phyloP scores from a whole-genome alignment of 2,888 invertebrate genomes.

The Ophonus ardosiacus region DNA sequence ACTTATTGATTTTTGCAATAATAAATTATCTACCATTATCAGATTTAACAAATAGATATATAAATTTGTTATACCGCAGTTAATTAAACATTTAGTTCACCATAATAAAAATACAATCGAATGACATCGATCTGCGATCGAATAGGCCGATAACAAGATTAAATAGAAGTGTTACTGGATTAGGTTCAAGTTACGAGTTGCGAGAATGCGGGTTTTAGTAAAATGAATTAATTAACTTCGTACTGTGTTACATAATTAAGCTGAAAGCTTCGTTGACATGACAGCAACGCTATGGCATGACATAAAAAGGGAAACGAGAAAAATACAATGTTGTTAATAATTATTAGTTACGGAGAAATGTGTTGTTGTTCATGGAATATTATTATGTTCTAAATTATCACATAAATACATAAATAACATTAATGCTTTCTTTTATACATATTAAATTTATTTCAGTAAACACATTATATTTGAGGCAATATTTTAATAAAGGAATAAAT shows the following conservation, averaged over 20 bases:
- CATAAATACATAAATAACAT: no score
- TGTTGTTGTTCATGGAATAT: no score
- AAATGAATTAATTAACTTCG: slow-evolving; percentile 34
- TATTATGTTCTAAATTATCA: no score
- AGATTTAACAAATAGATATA: not conserved
- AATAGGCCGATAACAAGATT: slow-evolving; percentile 25
- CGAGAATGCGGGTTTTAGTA: slow-evolving; percentile 29
- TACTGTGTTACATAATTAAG: slow-evolving; percentile 15
- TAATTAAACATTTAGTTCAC: not conserved
- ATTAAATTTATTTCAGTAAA: no score
- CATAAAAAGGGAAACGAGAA: not conserved
- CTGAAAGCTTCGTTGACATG: slow-evolving; percentile 20
- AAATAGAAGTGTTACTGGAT: slow-evolving; percentile 36
- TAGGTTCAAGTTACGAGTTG: slow-evolving; percentile 17
- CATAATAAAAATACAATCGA: slow-evolving; percentile 16
- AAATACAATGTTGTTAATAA: not conserved
- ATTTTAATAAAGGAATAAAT: no score
- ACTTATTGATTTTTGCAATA: not conserved
- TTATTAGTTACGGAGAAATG: not conserved
- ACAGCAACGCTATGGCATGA: not conserved
- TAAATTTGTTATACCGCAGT: not conserved
- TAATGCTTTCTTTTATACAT: no score
- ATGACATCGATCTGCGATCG: slow-evolving; percentile 8
- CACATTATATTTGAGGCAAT: no score
- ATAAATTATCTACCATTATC: not conserved